Evolutionary conservation across 2,113 vertebrate genomes (phyloP).

Genomic region (Peromyscus maniculatus): DNA sequence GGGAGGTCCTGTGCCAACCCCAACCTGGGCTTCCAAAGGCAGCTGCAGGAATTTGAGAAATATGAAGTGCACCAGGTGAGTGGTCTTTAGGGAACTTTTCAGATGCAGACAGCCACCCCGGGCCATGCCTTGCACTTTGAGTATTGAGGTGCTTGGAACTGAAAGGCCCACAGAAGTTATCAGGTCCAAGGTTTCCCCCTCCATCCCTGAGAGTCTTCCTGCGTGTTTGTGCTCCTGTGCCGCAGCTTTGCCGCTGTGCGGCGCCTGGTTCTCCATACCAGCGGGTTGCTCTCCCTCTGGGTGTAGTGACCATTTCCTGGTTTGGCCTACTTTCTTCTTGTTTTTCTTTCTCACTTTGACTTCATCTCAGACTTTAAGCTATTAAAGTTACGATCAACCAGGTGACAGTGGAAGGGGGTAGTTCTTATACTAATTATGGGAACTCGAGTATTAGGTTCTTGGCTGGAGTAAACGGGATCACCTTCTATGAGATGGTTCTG

Average conservation of each 20-base stretch:
- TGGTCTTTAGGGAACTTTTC: neutral
- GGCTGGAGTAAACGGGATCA: neutral
- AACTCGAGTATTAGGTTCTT: neutral
- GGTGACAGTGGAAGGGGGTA: neutral
- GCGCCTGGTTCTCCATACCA: fast-evolving
- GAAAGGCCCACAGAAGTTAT: neutral
- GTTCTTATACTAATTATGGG: neutral
- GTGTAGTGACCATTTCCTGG: neutral
- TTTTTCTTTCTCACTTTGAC: neutral
- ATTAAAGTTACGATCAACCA: neutral
- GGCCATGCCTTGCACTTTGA: neutral
- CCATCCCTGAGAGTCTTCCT: neutral
- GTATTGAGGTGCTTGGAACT: neutral
- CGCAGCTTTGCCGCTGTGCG: neutral
- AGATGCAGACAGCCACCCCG: neutral
- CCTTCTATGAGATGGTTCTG: neutral
- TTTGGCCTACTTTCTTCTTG: neutral
- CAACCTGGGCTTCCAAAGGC: constrained; percentile 95
- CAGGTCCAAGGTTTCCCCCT: neutral
- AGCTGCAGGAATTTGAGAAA: constrained; percentile 95
- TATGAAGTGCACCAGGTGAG: constrained; percentile 92
- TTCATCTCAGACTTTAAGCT: neutral
- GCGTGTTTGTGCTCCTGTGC: neutral
- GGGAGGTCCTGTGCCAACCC: constrained; percentile 95
- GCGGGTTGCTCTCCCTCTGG: neutral